These are phyloP conservation scores for Apteryx mantelli DNA, from an alignment of 2,113 vertebrate species.

Conservation along the genomic window DNA sequence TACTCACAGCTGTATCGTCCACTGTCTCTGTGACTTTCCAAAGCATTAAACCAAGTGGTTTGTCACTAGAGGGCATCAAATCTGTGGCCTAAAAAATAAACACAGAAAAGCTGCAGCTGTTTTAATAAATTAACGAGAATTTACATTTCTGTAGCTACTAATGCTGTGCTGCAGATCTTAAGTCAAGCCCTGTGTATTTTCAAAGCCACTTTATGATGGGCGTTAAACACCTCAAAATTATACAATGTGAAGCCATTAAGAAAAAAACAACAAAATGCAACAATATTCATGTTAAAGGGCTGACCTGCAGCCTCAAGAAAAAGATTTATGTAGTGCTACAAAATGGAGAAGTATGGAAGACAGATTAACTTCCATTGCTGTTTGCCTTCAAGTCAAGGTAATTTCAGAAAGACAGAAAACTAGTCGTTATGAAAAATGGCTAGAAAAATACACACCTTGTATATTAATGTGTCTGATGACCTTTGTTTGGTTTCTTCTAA, in stretches of 20 bases:
- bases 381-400: neutral
- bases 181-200: neutral
- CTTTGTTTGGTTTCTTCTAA: neutral
- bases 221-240: neutral
- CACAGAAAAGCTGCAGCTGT: neutral
- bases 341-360: neutral
- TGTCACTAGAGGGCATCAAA: constrained; percentile 29
- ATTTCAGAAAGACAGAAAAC: neutral
- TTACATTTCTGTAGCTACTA: neutral
- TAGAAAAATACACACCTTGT: neutral
- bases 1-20: neutral
- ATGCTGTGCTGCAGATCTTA: neutral
- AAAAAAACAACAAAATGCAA: neutral
- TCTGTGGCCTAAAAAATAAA: constrained; percentile 23
- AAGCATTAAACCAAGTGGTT: neutral
- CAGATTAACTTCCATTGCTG: neutral
- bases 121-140: neutral
- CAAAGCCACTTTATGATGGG: neutral
- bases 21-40: neutral
- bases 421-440: neutral
- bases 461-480: neutral
- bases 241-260: neutral
- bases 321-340: neutral
- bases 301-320: neutral
- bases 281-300: neutral